phyloP scores from a whole-genome alignment of 92 coral and sea anemone genomes.

The Parazoanthus atlanticus region DNA sequence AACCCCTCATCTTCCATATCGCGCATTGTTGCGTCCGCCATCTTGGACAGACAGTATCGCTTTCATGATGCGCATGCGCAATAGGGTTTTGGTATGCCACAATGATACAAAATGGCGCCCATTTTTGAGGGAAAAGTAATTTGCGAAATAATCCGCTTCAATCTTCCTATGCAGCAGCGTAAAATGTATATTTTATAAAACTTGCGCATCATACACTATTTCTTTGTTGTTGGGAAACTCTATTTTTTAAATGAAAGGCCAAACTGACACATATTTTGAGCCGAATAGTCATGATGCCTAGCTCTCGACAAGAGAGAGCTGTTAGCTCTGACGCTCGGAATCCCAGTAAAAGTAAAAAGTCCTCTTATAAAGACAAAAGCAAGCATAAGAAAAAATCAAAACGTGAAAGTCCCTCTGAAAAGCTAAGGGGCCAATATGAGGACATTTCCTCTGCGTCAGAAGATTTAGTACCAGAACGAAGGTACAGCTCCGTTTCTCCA shows the following conservation, averaged over 20 bases:
- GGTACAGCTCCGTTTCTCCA: constrained; percentile 84
- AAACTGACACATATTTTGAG: constrained; percentile 72
- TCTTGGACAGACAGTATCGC: constrained; percentile 46
- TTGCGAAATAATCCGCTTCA: constrained; percentile 83
- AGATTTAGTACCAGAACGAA: constrained; percentile 82
- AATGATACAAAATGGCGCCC: constrained; percentile 96
- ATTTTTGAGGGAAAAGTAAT: constrained; percentile 50
- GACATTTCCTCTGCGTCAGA: constrained; percentile 99
- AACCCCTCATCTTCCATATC: constrained; percentile 50
- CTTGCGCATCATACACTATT: constrained; percentile 57
- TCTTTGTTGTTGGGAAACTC: constrained; percentile 64
- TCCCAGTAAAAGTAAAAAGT: constrained; percentile 98
- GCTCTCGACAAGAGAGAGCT: constrained; percentile 88
- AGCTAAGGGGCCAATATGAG: constrained; percentile 96
- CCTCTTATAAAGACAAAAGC: constrained; percentile 93
- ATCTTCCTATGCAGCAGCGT: constrained; percentile 76
- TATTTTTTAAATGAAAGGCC: constrained; percentile 69
- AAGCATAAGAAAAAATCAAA: constrained; percentile 88
- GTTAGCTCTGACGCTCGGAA: constrained; percentile 94
- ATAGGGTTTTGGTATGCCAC: constrained; percentile 44
- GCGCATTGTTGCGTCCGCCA: constrained; percentile 68
- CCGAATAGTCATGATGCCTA: constrained; percentile 90
- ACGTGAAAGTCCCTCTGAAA: constrained; percentile 84
- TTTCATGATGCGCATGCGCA: constrained; percentile 75
- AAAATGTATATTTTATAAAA: constrained; percentile 71